A percentile compares a stretch with the other conserved stretches of the same genome.
Conservation (phyloP, 2,113 vertebrate species). For the Ictalurus punctatus region DNA sequence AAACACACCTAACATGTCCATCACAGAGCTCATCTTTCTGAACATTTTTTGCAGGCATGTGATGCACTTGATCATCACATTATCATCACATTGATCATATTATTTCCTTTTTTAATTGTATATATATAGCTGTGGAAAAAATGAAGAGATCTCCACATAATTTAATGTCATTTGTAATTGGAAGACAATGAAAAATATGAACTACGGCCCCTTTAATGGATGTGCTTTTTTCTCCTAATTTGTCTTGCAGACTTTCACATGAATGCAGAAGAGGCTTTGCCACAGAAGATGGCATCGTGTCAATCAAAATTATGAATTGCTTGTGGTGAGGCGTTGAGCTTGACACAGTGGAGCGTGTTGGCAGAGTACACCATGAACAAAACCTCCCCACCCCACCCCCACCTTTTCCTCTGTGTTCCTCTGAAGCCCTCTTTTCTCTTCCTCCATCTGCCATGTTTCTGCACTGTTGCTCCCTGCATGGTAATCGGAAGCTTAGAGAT, state of each 20-base stretch:
- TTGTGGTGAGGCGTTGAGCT: conserved; percentile 9
- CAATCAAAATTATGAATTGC: conserved; percentile 46
- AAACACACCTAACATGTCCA: not conserved
- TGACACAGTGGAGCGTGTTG: conserved; percentile 39
- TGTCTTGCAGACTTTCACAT: conserved; percentile 16
- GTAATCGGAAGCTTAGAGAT: conserved; percentile 38
- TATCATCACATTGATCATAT: not conserved
- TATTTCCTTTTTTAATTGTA: not conserved
- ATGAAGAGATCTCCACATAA: not conserved
- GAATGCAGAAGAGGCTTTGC: conserved; percentile 25
- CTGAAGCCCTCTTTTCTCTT: conserved; percentile 12
- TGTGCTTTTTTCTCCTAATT: not conserved
- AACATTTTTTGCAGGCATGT: not conserved
- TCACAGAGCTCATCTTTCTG: conserved; percentile 3
- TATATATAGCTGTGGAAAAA: too few relatives aligned
- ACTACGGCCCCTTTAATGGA: not conserved
- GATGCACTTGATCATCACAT: not conserved
- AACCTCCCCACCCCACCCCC: not conserved
- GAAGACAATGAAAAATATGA: not conserved
- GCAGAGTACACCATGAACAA: conserved; percentile 26
- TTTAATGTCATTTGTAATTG: not conserved
- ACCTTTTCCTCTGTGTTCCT: conserved; percentile 5
- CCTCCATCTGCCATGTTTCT: conserved; percentile 37
- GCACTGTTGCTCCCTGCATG: conserved; percentile 43
- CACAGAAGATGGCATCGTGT: conserved; percentile 31